phyloP scores from a whole-genome alignment of 1,140 invertebrate genomes.

The Drosophila jambulina region DNA sequence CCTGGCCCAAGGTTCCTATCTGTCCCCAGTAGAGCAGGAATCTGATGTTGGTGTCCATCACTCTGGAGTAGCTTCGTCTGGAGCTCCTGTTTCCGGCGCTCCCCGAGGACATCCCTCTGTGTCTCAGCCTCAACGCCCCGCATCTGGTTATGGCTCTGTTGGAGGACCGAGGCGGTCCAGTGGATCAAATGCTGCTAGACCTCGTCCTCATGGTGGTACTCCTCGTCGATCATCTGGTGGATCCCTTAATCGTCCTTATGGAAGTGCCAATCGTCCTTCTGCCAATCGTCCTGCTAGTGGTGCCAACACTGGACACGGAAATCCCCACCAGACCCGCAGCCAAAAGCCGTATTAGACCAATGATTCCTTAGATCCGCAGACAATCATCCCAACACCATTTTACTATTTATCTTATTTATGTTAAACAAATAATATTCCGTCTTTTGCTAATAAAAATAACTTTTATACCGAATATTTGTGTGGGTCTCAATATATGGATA shows the following conservation, averaged over 20 bases:
- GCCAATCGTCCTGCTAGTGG: conserved; percentile 1
- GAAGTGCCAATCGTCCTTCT: neutral
- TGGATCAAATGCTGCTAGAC: neutral
- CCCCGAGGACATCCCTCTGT: conserved; percentile 1
- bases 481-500: neutral
- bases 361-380: neutral
- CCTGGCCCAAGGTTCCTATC: conserved; percentile 26
- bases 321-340: conserved; percentile 7
- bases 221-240: conserved; percentile 13
- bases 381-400: neutral
- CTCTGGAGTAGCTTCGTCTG: conserved; percentile 17
- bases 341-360: conserved; percentile 20
- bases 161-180: conserved; percentile 2
- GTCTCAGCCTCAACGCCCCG: conserved; percentile 10
- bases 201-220: conserved; percentile 19
- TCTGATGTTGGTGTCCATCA: conserved; percentile 6
- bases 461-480: neutral
- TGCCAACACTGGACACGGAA: neutral
- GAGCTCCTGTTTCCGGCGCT: neutral
- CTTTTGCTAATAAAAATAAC: conserved; percentile 11
- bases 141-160: conserved; percentile 3
- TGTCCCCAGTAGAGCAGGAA: conserved; percentile 19
- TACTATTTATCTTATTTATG: neutral
- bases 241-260: neutral
- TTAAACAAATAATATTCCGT: no score